Conservation (phyloP, 2,888 invertebrate species). For the Lepidochrysops patricia region DNA sequence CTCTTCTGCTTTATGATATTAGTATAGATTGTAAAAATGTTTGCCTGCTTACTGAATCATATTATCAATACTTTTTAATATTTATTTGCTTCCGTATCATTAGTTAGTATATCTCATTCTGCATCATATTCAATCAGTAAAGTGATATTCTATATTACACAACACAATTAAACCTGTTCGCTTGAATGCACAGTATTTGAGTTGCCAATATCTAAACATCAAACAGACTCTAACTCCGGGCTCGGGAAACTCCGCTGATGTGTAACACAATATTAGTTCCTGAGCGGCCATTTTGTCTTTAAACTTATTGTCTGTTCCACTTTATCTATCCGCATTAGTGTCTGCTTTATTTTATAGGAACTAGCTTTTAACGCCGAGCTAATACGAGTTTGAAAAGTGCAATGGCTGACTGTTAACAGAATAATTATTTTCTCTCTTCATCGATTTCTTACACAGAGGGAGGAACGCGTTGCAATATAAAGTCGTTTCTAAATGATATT, state of each 20-base stretch:
- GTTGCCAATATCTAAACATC: neutral
- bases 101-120: no score
- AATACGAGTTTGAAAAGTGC: neutral
- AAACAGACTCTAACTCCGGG: neutral
- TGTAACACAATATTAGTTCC: slow-evolving; percentile 9
- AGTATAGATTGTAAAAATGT: no score
- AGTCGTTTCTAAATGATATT: no score
- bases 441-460: neutral
- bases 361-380: neutral
- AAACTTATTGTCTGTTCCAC: slow-evolving; percentile 1
- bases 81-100: no score
- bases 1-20: no score
- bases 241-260: neutral
- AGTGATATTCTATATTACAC: neutral
- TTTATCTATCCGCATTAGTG: neutral
- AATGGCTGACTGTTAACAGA: neutral
- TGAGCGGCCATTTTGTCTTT: slow-evolving; percentile 1
- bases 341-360: neutral
- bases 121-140: neutral
- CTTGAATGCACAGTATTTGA: no score
- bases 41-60: no score
- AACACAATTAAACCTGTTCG: no score
- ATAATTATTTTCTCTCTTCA: neutral
- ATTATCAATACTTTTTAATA: no score
- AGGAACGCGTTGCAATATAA: neutral